phyloP scores from a whole-genome alignment of 2,888 invertebrate genomes.

The Noctua pronuba region DNA sequence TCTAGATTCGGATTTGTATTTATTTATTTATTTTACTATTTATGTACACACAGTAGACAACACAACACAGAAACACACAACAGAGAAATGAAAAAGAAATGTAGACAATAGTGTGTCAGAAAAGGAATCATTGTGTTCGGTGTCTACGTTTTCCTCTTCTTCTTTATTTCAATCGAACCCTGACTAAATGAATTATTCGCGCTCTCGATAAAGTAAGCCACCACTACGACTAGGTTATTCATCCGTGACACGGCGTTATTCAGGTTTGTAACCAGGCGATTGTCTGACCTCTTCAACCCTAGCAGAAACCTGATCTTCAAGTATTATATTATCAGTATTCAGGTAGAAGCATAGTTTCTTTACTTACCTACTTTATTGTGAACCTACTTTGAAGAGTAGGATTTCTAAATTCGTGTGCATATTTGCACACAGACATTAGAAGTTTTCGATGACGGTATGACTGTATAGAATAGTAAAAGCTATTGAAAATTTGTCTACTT shows the following conservation, averaged over 20 bases:
- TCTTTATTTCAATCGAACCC: not conserved
- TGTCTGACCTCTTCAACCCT: conserved; percentile 60
- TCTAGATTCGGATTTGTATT: not conserved
- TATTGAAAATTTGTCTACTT: no score
- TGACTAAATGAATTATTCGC: conserved; percentile 4
- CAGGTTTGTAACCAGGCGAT: conserved; percentile 45
- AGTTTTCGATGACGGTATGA: not conserved
- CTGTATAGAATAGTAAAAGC: no score
- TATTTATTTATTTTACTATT: no score
- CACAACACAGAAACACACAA: no score
- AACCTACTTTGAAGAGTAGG: conserved; percentile 6
- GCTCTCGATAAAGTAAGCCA: conserved; percentile 26
- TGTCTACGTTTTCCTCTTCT: no score
- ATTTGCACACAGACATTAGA: not conserved
- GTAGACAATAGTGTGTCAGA: no score
- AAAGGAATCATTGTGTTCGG: not conserved
- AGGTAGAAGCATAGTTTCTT: conserved; percentile 29
- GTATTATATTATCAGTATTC: conserved; percentile 40
- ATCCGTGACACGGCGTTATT: conserved; percentile 39
- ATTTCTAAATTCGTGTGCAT: conserved; percentile 12
- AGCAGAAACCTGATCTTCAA: conserved; percentile 47
- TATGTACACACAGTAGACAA: no score
- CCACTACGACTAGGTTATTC: conserved; percentile 25
- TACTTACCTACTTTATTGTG: conserved; percentile 20
- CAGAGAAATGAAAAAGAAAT: no score